Percentiles rank a stretch among this genome's conserved stretches.
Evolutionary conservation across 2,113 vertebrate genomes (phyloP).

Genomic region (Pangasianodon gigas): DNA sequence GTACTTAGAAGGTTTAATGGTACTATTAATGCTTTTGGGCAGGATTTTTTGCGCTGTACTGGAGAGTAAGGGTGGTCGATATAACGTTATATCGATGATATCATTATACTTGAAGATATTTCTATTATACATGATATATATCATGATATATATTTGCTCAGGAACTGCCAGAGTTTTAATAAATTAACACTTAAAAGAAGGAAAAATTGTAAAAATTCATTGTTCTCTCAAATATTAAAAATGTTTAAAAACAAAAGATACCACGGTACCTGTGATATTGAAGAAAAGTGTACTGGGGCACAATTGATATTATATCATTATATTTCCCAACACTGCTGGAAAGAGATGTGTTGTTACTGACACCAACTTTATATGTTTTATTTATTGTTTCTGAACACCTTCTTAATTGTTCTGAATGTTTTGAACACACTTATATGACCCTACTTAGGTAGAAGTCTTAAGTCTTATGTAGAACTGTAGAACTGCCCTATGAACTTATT

Average conservation of each 20-base stretch:
- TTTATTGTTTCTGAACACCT: neutral
- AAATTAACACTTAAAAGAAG: neutral
- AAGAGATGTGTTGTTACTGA: neutral
- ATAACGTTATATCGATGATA: neutral
- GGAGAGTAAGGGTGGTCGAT: neutral
- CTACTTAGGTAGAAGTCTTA: neutral
- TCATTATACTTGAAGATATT: neutral
- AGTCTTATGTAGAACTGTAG: too few species aligned
- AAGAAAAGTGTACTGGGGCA: neutral
- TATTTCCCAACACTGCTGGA: neutral
- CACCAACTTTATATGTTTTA: neutral
- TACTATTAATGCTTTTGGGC: neutral
- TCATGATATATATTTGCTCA: neutral
- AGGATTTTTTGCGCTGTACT: neutral
- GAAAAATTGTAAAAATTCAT: neutral
- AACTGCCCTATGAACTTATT: neutral
- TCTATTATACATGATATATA: neutral
- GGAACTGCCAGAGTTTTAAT: neutral
- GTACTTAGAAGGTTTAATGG: neutral
- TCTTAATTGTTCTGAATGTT: neutral
- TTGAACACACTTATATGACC: neutral
- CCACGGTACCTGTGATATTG: neutral
- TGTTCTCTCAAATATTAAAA: neutral
- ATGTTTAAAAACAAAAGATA: neutral
- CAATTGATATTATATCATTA: neutral